A percentile compares a stretch with the other conserved stretches of the same genome.
Evolutionary conservation across 2,113 vertebrate species (phyloP).

Genomic region (Mormyrus lacerda): DNA sequence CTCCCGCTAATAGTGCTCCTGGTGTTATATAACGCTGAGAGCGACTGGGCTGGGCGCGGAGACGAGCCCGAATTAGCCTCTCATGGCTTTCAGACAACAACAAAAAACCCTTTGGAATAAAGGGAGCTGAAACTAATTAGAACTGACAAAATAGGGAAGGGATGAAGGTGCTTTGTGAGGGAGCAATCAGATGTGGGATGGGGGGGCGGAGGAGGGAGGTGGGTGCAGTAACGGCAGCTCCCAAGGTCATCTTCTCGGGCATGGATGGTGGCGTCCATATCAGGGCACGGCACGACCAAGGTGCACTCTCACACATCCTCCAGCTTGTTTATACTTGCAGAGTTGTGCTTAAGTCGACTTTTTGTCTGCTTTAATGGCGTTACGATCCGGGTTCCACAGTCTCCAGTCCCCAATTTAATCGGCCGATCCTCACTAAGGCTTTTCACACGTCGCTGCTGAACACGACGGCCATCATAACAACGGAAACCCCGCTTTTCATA

Average conservation of each 20-base stretch:
- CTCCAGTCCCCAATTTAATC: not conserved
- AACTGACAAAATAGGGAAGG: slow-evolving; percentile 16
- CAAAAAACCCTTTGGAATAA: slow-evolving; percentile 16
- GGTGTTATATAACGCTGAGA: slow-evolving; percentile 33
- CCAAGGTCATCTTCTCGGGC: not conserved
- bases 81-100: slow-evolving; percentile 18
- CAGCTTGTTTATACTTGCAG: not conserved
- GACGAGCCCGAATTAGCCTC: slow-evolving; percentile 23
- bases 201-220: not conserved
- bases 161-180: not conserved
- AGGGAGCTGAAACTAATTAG: slow-evolving; percentile 13
- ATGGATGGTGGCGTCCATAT: not conserved
- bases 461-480: slow-evolving; percentile 15
- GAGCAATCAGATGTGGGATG: not conserved
- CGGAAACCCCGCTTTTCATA: slow-evolving; percentile 57
- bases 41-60: slow-evolving; percentile 22
- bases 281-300: not conserved
- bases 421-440: not conserved
- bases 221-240: not conserved
- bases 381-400: not conserved
- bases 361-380: not conserved
- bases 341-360: not conserved
- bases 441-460: not conserved
- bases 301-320: not conserved
- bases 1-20: slow-evolving; percentile 39